A percentile compares a stretch with the other conserved stretches of the same genome.
These are phyloP conservation scores for Varroa destructor DNA, from an alignment of 1,140 invertebrate species.

Conservation along the genomic window DNA sequence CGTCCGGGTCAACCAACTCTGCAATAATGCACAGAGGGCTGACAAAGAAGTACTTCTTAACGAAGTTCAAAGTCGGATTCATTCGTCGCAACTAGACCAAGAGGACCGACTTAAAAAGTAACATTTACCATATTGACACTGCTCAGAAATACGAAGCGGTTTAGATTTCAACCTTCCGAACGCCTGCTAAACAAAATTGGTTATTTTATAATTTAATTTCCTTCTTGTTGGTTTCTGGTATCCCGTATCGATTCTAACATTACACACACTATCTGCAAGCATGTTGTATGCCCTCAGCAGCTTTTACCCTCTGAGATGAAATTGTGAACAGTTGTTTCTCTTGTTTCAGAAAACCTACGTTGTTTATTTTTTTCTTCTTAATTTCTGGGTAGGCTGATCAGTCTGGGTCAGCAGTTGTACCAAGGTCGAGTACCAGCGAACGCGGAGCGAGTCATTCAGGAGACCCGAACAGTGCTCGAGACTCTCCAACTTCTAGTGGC, in stretches of 20 bases:
- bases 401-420: conserved; percentile 13
- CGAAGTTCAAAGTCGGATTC: conserved; percentile 18
- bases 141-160: too few relatives aligned
- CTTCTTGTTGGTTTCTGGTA: too few relatives aligned
- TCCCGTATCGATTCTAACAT: too few relatives aligned
- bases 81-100: conserved; percentile 16
- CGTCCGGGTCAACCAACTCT: conserved; percentile 18
- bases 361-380: too few relatives aligned
- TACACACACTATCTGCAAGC: too few relatives aligned
- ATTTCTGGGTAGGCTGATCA: conserved; percentile 3
- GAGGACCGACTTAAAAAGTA: conserved; percentile 14
- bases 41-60: conserved; percentile 15
- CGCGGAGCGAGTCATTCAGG: conserved; percentile 15
- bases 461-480: conserved; percentile 14
- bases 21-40: conserved; percentile 11
- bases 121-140: background rate
- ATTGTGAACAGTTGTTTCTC: too few relatives aligned
- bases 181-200: too few relatives aligned
- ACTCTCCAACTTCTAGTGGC: conserved; percentile 7
- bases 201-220: too few relatives aligned
- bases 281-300: too few relatives aligned
- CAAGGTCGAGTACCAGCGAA: conserved; percentile 15
- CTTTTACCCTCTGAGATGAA: too few relatives aligned
- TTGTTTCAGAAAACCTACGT: too few relatives aligned
- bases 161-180: too few relatives aligned